These are phyloP conservation scores for Dicyrtomina minuta DNA, from an alignment of 2,888 invertebrate genomes.

Conservation along the genomic window DNA sequence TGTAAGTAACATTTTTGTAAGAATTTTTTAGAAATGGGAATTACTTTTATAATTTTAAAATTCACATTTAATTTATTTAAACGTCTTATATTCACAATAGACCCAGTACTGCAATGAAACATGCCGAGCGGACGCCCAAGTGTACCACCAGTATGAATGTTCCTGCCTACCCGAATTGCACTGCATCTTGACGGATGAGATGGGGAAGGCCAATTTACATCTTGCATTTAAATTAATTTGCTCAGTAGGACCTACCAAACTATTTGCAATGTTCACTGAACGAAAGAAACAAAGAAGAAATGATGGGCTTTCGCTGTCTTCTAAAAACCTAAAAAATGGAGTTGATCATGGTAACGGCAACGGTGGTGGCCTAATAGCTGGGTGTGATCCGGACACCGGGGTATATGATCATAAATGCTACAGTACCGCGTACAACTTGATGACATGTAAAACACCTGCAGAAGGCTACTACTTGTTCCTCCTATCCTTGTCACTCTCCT, in stretches of 20 bases:
- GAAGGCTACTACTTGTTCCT: background rate
- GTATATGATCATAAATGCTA: conserved; percentile 2
- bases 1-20: too few relatives aligned
- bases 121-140: background rate
- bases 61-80: background rate
- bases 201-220: background rate
- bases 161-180: conserved; percentile 8
- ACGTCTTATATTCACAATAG: too few relatives aligned
- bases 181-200: background rate
- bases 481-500: background rate
- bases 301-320: too few relatives aligned
- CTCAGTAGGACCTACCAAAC: background rate
- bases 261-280: too few relatives aligned
- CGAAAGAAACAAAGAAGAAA: too few relatives aligned
- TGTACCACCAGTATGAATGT: conserved; percentile 12
- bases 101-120: background rate
- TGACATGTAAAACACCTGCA: background rate
- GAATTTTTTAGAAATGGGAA: too few relatives aligned
- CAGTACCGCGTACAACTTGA: background rate
- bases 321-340: too few relatives aligned
- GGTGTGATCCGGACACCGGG: background rate
- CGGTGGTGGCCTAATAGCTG: background rate
- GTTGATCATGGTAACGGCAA: background rate
- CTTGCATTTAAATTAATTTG: conserved; percentile 5
- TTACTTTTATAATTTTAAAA: too few relatives aligned